A percentile compares a stretch with the other conserved stretches of the same genome.
Conservation (phyloP, 2,113 vertebrate species). For the Ammodytes dubius region DNA sequence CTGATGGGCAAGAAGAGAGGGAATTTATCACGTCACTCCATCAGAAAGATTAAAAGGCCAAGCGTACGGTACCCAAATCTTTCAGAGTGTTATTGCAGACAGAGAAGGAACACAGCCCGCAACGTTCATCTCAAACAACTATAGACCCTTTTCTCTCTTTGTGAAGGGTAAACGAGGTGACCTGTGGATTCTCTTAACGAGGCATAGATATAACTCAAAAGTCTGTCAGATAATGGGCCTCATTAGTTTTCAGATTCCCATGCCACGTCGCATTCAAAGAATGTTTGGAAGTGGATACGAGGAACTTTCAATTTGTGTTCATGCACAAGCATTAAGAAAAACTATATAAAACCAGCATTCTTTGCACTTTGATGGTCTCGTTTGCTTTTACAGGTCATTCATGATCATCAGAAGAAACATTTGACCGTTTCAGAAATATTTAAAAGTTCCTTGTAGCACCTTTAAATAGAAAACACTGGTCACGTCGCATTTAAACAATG, state of each 20-base stretch:
- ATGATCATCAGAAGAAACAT: too few species aligned
- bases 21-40: conserved; percentile 18
- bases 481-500: background rate
- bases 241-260: conserved; percentile 1
- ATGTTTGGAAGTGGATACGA: conserved; percentile 7
- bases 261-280: background rate
- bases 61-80: conserved; percentile 1
- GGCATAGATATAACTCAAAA: background rate
- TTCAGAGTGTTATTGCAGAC: conserved; percentile 11
- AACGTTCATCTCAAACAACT: background rate
- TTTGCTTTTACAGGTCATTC: too few species aligned
- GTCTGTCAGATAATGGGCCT: background rate
- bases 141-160: background rate
- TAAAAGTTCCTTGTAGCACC: too few species aligned
- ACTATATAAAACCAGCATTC: too few species aligned
- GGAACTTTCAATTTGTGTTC: background rate
- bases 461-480: too few species aligned
- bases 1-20: conserved; percentile 3
- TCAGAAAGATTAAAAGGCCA: conserved; percentile 32
- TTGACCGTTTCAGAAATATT: too few species aligned
- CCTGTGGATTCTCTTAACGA: background rate
- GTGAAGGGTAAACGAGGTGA: background rate
- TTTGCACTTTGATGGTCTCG: too few species aligned
- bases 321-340: too few species aligned
- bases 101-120: background rate